Percentiles rank a stretch among this genome's conserved stretches.
Evolutionary conservation across 2,797 vertebrate species (phyloP).

Genomic region (Caiman crocodilus): DNA sequence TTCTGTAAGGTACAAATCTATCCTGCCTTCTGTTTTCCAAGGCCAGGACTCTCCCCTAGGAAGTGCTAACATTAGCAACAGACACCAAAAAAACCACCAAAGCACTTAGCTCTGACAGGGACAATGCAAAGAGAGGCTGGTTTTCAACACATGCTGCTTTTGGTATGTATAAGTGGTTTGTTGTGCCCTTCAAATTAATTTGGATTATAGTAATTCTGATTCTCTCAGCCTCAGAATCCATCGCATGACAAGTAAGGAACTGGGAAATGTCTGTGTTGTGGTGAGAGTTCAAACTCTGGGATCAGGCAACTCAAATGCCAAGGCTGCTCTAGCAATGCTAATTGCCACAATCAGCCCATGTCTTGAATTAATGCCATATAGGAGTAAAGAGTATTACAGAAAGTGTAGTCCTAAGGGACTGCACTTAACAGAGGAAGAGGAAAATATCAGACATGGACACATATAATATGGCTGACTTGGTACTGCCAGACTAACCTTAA

Average conservation of each 20-base stretch:
- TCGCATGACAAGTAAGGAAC: not conserved
- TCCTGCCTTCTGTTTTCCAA: not conserved
- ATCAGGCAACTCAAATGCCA: not conserved
- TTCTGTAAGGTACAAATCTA: too few relatives aligned
- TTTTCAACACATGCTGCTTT: not conserved
- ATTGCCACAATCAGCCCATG: rapidly evolving
- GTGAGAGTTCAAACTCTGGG: not conserved
- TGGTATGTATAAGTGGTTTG: not conserved
- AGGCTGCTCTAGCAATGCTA: not conserved
- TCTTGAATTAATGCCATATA: too few relatives aligned
- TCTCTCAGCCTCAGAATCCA: not conserved
- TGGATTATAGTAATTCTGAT: not conserved
- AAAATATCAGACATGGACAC: not conserved
- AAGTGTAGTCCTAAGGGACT: not conserved
- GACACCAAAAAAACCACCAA: too few relatives aligned
- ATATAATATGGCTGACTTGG: not conserved
- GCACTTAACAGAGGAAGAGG: not conserved
- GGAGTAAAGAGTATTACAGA: too few relatives aligned
- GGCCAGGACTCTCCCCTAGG: rapidly evolving
- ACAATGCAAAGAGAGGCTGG: not conserved
- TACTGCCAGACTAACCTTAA: not conserved
- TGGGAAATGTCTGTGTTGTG: not conserved
- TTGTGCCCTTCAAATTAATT: not conserved
- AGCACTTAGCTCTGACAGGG: not conserved
- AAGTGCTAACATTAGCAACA: not conserved